These are phyloP conservation scores for Rhabdophis nuchalis DNA, from an alignment of 2,797 vertebrate genomes.

Conservation along the genomic window DNA sequence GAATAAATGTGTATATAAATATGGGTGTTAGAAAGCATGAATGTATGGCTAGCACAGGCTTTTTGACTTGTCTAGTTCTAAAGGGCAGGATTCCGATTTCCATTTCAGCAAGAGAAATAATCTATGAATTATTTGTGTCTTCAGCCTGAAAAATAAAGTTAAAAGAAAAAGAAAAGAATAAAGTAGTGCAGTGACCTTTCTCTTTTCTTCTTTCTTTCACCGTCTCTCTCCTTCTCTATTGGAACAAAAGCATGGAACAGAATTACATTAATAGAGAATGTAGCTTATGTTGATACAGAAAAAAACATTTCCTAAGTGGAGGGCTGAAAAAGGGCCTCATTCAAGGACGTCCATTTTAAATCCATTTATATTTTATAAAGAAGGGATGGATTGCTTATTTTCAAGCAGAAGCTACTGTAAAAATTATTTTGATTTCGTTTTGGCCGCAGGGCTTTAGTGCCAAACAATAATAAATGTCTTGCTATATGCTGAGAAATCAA, in stretches of 20 bases:
- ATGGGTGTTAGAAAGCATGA: neutral
- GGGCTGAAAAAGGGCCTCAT: constrained; percentile 52
- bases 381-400: constrained; percentile 56
- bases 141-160: constrained; percentile 11
- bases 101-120: neutral
- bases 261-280: constrained; percentile 58
- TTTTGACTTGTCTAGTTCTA: neutral
- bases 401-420: constrained; percentile 56
- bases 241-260: constrained; percentile 43
- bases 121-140: constrained; percentile 28
- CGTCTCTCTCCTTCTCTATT: constrained; percentile 16
- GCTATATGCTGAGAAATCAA: constrained; percentile 36
- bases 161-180: neutral
- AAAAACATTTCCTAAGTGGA: constrained; percentile 45
- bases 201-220: constrained; percentile 5
- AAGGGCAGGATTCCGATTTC: neutral
- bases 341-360: constrained; percentile 59
- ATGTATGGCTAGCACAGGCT: neutral
- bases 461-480: constrained; percentile 53
- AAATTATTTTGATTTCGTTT: constrained; percentile 61
- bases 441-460: constrained; percentile 48
- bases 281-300: constrained; percentile 45
- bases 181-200: constrained; percentile 24
- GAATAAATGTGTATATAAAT: neutral
- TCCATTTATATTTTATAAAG: constrained; percentile 64